Evolutionary conservation across 30 jellyfish, hydroid and myxozoan genomes (phyloP).

Genomic region (Turritopsis dohrnii): DNA sequence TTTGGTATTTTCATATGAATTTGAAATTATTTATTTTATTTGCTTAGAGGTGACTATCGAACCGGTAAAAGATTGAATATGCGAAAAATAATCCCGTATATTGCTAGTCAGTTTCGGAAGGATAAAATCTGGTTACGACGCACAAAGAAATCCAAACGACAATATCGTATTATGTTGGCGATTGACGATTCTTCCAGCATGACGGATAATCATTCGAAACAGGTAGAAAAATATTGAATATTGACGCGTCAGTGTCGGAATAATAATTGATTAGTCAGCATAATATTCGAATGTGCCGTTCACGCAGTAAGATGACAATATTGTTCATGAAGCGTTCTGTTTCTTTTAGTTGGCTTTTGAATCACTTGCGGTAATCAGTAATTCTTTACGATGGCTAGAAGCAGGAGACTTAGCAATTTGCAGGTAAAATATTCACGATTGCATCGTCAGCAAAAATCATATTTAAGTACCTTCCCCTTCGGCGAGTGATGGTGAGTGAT

Average conservation of each 20-base stretch:
- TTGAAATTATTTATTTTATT: background rate
- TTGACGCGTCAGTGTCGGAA: background rate
- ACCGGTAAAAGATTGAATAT: constrained; percentile 92
- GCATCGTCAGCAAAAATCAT: too few relatives aligned
- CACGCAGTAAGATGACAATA: too few relatives aligned
- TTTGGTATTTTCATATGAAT: too few relatives aligned
- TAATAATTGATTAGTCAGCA: too few relatives aligned
- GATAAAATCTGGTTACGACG: constrained; percentile 97
- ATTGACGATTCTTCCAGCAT: constrained; percentile 97
- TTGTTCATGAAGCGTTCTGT: background rate
- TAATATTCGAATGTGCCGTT: too few relatives aligned
- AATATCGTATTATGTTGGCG: constrained; percentile 83
- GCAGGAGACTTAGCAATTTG: constrained; percentile 80
- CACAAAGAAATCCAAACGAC: constrained; percentile 74
- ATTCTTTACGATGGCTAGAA: constrained; percentile 85
- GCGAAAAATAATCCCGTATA: constrained; percentile 96
- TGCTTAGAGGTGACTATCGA: constrained; percentile 85
- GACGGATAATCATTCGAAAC: constrained; percentile 96
- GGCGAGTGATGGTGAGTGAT: too few relatives aligned
- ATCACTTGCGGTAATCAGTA: constrained; percentile 83
- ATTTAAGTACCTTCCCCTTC: too few relatives aligned
- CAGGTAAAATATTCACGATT: constrained; percentile 78
- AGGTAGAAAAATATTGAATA: constrained; percentile 60
- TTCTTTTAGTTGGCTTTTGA: constrained; percentile 72
- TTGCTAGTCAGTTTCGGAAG: constrained; percentile 94